These are phyloP conservation scores for Capitulum mitella DNA, from an alignment of 2,888 invertebrate species.

Conservation along the genomic window DNA sequence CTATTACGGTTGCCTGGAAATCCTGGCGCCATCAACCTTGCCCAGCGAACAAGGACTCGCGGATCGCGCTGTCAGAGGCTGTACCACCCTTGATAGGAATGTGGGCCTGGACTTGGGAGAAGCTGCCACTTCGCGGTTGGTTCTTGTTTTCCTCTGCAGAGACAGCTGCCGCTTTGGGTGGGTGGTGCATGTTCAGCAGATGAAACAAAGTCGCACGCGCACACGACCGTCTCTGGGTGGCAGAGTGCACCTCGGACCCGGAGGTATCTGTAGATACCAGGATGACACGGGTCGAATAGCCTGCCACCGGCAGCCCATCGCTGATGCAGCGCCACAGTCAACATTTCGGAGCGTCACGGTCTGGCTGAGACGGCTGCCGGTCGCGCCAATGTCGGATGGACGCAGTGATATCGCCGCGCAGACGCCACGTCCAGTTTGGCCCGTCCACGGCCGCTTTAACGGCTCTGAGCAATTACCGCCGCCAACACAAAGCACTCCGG, in stretches of 20 bases:
- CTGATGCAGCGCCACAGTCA: neutral
- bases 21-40: too few species aligned
- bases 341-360: neutral
- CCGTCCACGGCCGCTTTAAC: neutral
- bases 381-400: neutral
- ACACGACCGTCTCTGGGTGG: too few species aligned
- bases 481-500: neutral
- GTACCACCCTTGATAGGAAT: constrained; percentile 22
- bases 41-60: too few species aligned
- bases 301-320: too few species aligned
- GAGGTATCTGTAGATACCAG: too few species aligned
- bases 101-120: neutral
- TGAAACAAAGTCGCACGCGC: too few species aligned
- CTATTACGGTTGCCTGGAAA: neutral
- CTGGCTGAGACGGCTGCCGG: neutral
- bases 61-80: neutral
- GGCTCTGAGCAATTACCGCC: neutral
- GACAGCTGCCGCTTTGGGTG: too few species aligned
- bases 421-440: neutral
- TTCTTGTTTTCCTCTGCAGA: neutral
- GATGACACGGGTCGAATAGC: too few species aligned
- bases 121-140: neutral
- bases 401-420: neutral
- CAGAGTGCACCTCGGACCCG: too few species aligned
- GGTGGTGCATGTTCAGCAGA: too few species aligned